These are phyloP conservation scores for Meteorus cinctellus DNA, from an alignment of 2,888 invertebrate species.

Conservation along the genomic window DNA sequence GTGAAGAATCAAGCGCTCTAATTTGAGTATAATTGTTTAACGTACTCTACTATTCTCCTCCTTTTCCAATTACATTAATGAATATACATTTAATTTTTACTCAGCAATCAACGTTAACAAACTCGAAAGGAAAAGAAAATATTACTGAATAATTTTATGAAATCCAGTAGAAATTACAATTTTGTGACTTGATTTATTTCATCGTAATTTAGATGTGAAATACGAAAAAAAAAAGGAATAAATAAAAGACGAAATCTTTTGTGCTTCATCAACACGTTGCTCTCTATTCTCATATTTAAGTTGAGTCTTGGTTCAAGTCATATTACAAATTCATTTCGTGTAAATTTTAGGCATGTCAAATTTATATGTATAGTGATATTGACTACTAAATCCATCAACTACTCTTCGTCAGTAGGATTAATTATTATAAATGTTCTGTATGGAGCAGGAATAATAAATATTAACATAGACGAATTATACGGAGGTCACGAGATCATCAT, in stretches of 20 bases:
- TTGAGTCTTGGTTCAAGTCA: constrained; percentile 65
- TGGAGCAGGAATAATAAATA: constrained; percentile 60
- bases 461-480: constrained; percentile 56
- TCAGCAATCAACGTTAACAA: constrained; percentile 1
- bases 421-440: constrained; percentile 63
- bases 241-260: constrained; percentile 42
- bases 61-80: constrained; percentile 59
- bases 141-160: not conserved
- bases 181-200: constrained; percentile 33
- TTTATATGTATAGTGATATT: constrained; percentile 71
- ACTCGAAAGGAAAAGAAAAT: not conserved
- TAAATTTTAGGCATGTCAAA: constrained; percentile 72
- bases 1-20: constrained; percentile 56
- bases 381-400: constrained; percentile 67
- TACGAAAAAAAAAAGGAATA: constrained; percentile 33
- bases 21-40: constrained; percentile 56
- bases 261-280: constrained; percentile 51
- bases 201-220: constrained; percentile 18
- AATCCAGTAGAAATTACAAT: constrained; percentile 1
- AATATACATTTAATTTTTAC: constrained; percentile 63
- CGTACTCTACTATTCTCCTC: constrained; percentile 62
- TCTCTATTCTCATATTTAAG: constrained; percentile 51
- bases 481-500: not conserved
- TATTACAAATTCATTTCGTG: constrained; percentile 66
- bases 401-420: constrained; percentile 68